Evolutionary conservation across 2,888 invertebrate genomes (phyloP), one percentile per base, ranked within the genome.

Genomic region (Apamea monoglypha): DNA sequence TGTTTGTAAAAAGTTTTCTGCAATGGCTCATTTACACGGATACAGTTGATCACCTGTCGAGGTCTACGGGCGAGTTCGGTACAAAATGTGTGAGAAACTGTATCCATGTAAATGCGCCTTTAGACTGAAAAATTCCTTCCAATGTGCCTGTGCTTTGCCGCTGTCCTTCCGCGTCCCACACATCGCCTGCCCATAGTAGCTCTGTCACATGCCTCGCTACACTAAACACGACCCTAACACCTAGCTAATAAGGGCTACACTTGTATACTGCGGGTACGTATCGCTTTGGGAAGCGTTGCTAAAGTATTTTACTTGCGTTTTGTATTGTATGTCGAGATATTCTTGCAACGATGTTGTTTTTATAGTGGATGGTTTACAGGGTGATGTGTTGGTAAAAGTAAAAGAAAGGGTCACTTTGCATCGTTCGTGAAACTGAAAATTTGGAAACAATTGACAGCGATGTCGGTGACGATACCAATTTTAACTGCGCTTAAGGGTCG

Each of bases 161-260:
- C 96, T 95, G 92, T 95, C 95, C 95, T 93, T 93, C 91, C 93
- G 94, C 95, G 93, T 91, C 93, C 95, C 93, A 92, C 94, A 95
- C 94, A 95, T 95, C 94, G 96, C 96, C 96, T 96, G 95, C 95
- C 94, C 95, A 94, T 89, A 93, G 93, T 94, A 93, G 95, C 95
- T 95, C 94, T 94, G 93, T 94, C 96, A 96, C 96, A 93, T 93
- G 96, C 96, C 96, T 96, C 94, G 96, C 96, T 94, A 96, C 95
- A 95, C 96, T 95, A 95, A 96, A 96, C 93, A 94, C 93, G 92
- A 94, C 93, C 92, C 90, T 95, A 95, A 95, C 94, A 93, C 95
- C 92, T 92, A 85, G 94, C 94, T 94, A 92, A 90, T 94, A 94
- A 94, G 92, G 92, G 91, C 92, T 92, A 91, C 88, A 87, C 85